These are phyloP conservation scores for Sebastes kiyomatsui DNA, from an alignment of 2,797 vertebrate species.

Conservation along the genomic window DNA sequence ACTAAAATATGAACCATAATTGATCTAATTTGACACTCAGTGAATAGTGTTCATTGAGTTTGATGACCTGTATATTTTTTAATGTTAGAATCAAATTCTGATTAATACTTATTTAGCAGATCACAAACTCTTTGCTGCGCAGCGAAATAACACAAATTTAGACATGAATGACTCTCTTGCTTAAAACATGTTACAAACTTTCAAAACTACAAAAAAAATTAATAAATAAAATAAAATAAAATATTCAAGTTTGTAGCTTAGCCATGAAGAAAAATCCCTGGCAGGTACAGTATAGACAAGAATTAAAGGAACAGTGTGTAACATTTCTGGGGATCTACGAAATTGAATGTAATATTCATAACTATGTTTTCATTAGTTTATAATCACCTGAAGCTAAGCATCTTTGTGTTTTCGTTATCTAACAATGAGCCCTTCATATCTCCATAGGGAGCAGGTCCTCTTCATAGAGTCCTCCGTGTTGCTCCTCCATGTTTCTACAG, in stretches of 20 bases:
- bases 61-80: background rate
- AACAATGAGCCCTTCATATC: too few species aligned
- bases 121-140: background rate
- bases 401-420: too few species aligned
- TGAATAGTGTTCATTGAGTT: background rate
- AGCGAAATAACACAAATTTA: background rate
- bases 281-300: background rate
- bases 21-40: background rate
- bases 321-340: too few species aligned
- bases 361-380: too few species aligned
- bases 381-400: too few species aligned
- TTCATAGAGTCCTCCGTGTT: too few species aligned
- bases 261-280: background rate
- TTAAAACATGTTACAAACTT: background rate
- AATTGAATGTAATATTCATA: too few species aligned
- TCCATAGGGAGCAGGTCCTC: too few species aligned
- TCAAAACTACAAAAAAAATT: background rate
- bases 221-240: background rate
- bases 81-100: background rate
- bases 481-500: too few species aligned
- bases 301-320: background rate
- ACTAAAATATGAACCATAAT: background rate
- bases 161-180: background rate
- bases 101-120: background rate
- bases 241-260: background rate